Evolutionary conservation across 2,888 invertebrate species (phyloP), one percentile per base, ranked within the genome.

Genomic region (Nephrotoma flavescens): DNA sequence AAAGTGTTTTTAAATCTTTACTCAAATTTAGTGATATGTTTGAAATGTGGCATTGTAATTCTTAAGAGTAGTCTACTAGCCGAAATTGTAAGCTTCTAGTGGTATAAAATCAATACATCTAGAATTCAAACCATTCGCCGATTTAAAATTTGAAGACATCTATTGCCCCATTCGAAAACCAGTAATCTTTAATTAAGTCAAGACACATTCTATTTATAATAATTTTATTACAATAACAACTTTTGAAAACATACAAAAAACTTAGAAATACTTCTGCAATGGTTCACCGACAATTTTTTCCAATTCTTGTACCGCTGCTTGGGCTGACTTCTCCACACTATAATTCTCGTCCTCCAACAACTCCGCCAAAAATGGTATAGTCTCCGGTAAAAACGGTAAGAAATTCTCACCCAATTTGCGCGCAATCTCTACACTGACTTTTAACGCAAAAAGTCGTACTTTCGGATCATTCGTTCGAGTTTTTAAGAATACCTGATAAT

Each of bases 361-460:
- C 90, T 99, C 98, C 0, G 98, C 97, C 47, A 99, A 92, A 93
- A 98, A 98, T 0, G 98, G 98, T 88, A 98, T 96, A 4, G 97
- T 97, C 90, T 99, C 98, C 0, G 98, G 97, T 86, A 98, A 91
- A 0, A 98, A 93, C 0, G 97, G 95, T 89, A 97, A 93, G 92
- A 97, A 98, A 90, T 97, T 97, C 90, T 97, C 97, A 3, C 97
- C 97, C 1, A 98, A 92, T 90, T 96, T 97, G 86, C 94, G 94
- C 3, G 96, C 97, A 89, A 97, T 94, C 88, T 95, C 95, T 86
- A 96, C 95, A 88, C 97, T 92, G 88, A 95, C 94, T 88, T 95
- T 93, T 71, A 97, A 92, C 0, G 96, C 94, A 86, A 94, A 93
- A 86, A 96, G 92, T 87, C 97, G 93, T 88, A 97, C 96, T 90